Evolutionary conservation across 2,888 invertebrate genomes (phyloP), one percentile per base, ranked within the genome.

Genomic region (Branchellion lobata): DNA sequence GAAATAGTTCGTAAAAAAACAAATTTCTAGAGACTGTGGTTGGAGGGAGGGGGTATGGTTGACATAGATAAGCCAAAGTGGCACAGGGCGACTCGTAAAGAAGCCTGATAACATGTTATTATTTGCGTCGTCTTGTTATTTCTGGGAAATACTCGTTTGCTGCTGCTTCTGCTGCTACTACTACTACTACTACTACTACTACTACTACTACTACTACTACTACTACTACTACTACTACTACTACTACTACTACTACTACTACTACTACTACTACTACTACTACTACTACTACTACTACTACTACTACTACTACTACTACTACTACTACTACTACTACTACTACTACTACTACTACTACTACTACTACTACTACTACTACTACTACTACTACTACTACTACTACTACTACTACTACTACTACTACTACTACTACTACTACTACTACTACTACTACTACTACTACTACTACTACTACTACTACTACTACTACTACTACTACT

Each of bases 281-380:
- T 53, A 53, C 53, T 53, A 53, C 18, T 53, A 31, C 73, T 72
- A 34, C 73, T 8, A 72, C 73, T 72, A 72, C 73, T 72, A 29
- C 73, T 72, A 72, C 73, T 72, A 34, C 73, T 72, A 72, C 73
- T 72, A 34, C 73, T 72, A 72, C 73, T 72, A 72, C 73, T 72
- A 72, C 73, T 72, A 72, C 73, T 27, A 72, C 73, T 27, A 72
- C 73, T 72, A 72, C 73, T 8, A 72, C 73, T 72, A 72, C 33
- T 72, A 72, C 33, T 72, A 72, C 33, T 72, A 8, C 33, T 72
- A 8, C 33, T 27, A 72, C 33, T 72, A 72, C 33, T 72, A 72
- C 33, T 72, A 72, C 33, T 72, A 72, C 33, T 72, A 72, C 33
- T 72, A 72, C 73, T 72, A 72, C 73, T 72, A 72, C 73, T 72